Conservation (phyloP, 2,888 invertebrate species). For the Conchocele bisecta region DNA sequence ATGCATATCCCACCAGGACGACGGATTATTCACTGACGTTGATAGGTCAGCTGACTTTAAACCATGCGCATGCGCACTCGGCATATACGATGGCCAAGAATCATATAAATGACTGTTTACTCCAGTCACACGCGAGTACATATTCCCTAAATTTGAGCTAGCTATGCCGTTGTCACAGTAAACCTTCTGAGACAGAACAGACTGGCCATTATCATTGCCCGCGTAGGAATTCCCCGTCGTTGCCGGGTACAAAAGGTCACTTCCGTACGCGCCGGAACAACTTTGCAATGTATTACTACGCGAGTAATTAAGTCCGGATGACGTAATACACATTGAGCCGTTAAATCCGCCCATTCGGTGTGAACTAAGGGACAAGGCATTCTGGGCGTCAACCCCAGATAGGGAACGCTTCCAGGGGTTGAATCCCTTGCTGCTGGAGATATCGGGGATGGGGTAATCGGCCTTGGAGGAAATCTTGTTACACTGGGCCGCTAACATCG, state of each 20-base stretch:
- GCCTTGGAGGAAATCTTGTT: conserved; percentile 97
- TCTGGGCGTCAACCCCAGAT: conserved; percentile 62
- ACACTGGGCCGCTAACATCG: conserved; percentile 99
- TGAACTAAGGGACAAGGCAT: conserved; percentile 66
- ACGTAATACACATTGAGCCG: conserved; percentile 62
- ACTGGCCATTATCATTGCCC: conserved; percentile 63
- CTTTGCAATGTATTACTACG: conserved; percentile 58
- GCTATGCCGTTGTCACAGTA: conserved; percentile 62
- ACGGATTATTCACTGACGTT: conserved; percentile 83
- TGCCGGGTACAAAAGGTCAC: conserved; percentile 90
- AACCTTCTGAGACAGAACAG: conserved; percentile 77
- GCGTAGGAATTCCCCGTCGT: conserved; percentile 86
- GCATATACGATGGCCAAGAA: conserved; percentile 96
- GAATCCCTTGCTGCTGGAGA: conserved; percentile 91
- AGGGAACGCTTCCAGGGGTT: conserved; percentile 75
- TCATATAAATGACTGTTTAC: conserved; percentile 91
- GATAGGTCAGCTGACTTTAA: conserved; percentile 91
- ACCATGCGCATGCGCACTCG: conserved; percentile 84
- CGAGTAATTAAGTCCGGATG: conserved; percentile 64
- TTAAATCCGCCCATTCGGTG: conserved; percentile 67
- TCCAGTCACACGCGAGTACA: conserved; percentile 89
- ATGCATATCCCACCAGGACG: conserved; percentile 94
- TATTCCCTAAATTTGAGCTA: conserved; percentile 70
- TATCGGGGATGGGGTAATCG: conserved; percentile 96
- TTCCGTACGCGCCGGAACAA: conserved; percentile 56